These are phyloP conservation scores for Phenganax marumi DNA, from an alignment of 92 coral and sea anemone species.

Conservation along the genomic window DNA sequence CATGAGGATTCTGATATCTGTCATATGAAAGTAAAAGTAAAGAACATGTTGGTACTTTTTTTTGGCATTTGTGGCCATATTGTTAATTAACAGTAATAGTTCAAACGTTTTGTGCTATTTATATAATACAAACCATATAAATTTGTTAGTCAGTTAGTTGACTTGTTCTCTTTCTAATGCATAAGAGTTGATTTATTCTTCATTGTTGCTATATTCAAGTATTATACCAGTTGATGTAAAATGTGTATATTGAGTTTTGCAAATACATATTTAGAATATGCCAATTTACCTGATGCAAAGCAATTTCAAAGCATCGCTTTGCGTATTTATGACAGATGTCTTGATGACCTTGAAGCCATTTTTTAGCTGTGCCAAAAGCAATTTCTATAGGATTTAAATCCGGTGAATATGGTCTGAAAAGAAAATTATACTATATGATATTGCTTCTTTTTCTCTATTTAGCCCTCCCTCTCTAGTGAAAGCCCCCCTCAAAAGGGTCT, in stretches of 20 bases:
- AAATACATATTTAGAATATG: not conserved
- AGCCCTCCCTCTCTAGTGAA: not conserved
- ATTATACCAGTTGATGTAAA: too few species aligned
- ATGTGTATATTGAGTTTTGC: not conserved
- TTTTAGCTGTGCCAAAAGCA: constrained; percentile 43
- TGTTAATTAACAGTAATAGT: too few species aligned
- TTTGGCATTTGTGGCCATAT: not conserved
- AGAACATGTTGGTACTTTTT: not conserved
- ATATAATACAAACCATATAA: too few species aligned
- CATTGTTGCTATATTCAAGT: too few species aligned
- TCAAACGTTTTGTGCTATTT: too few species aligned
- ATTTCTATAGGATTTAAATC: constrained; percentile 22
- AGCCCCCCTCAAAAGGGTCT: too few species aligned
- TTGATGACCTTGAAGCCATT: constrained; percentile 59
- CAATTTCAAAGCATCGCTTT: constrained; percentile 61
- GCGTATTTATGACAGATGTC: constrained; percentile 48
- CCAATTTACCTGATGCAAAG: constrained; percentile 48
- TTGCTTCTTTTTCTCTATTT: not conserved
- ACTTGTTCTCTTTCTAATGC: too few species aligned
- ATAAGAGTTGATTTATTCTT: too few species aligned
- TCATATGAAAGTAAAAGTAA: not conserved
- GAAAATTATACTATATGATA: not conserved
- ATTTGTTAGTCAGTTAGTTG: too few species aligned
- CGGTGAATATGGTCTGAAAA: constrained; percentile 20
- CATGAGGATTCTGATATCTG: constrained; percentile 6